Evolutionary conservation across 2,888 invertebrate species (phyloP), one percentile per base, ranked within the genome.

Genomic region (Epirrhoe alternata): DNA sequence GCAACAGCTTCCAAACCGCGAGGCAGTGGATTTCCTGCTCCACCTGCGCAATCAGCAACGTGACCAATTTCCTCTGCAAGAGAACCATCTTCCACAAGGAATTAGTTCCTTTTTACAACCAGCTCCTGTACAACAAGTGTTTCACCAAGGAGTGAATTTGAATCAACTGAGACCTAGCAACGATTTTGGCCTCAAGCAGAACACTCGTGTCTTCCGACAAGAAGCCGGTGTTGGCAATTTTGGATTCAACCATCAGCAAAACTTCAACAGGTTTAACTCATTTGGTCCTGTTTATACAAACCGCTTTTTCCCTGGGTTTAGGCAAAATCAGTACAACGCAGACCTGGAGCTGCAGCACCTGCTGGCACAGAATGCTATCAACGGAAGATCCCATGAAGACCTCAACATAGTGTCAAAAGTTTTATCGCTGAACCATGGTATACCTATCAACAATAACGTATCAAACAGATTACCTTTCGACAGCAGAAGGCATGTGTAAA

Each of bases 361-460:
- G 52, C 83, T 96, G 16, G 94, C 93, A 57, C 95, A 96, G 82
- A 95, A 95, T 56, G 96, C 96, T 42, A 92, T 96, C 49, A 95
- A 95, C 50, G 91, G 90, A 51, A 94, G 95, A 73, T 90, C 90
- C 70, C 94, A 95, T 64, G 97, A 97, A 82, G 97, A 97, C 86
- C 90, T 97, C 58, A 97, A 96, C 82, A 96, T 97, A 77, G 96
- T 97, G 42, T 96, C 96, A 53, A 97, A 97, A 90, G 96, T 97
- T 67, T 88, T 97, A 77, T 96, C 97, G 7, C 88, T 97, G 62
- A 97, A 97, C 86, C 97, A 97, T 78, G 96, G 96, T 55, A 92
- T 96, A n/a, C 80, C 94, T 6, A 78, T 94, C 0, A 89, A 89
- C 70, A 88, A 87, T 64, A 85, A 86, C 62, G 80, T 93, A 24